Conservation (phyloP, 30 jellyfish, hydroid and myxozoan genomes). For the Catostylus mosaicus region DNA sequence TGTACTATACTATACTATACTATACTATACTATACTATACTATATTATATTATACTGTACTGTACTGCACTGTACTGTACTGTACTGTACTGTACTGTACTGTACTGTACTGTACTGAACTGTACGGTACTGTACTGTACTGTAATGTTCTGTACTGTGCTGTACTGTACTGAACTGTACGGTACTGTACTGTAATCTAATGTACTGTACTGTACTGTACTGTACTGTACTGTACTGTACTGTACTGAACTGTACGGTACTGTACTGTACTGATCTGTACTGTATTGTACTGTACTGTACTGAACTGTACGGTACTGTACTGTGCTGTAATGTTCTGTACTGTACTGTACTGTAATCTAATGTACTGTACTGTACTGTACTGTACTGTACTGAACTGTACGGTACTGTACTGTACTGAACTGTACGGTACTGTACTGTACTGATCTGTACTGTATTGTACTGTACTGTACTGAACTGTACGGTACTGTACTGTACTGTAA, state of each 20-base stretch:
- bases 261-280: not conserved
- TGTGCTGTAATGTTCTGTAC: too few species aligned
- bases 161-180: not conserved
- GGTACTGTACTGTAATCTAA: too few species aligned
- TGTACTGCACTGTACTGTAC: conserved; percentile 13
- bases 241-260: not conserved
- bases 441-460: not conserved
- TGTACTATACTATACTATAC: conserved; percentile 17
- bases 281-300: not conserved
- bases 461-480: not conserved
- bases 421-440: not conserved
- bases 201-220: conserved; percentile 10
- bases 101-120: conserved; percentile 1
- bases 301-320: not conserved
- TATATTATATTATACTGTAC: conserved; percentile 10
- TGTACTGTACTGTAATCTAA: too few species aligned
- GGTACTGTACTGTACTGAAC: not conserved
- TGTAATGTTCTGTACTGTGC: not conserved
- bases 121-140: not conserved
- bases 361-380: not conserved
- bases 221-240: conserved; percentile 18
- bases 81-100: not conserved
- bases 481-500: too few species aligned
- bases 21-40: conserved; percentile 21
- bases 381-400: not conserved